These are phyloP conservation scores for Neolamprologus fasciatus DNA, from an alignment of 2,113 vertebrate genomes.

Conservation along the genomic window DNA sequence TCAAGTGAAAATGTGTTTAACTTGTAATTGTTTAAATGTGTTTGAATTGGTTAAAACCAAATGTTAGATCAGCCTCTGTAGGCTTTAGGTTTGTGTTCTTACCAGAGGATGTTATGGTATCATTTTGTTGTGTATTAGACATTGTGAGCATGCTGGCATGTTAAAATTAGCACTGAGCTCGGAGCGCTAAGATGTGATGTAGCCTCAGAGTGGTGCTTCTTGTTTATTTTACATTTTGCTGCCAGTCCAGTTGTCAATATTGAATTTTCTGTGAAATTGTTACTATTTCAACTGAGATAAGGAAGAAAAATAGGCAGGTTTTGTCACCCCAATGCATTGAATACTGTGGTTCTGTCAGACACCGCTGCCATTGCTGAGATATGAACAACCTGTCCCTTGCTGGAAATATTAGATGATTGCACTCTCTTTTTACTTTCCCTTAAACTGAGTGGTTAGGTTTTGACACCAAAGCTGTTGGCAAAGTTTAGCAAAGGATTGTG, in stretches of 20 bases:
- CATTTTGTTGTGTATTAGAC: neutral
- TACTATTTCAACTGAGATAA: neutral
- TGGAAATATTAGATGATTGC: neutral
- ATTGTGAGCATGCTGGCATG: neutral
- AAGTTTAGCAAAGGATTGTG: neutral
- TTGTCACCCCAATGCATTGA: neutral
- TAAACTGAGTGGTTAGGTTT: neutral
- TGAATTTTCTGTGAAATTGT: neutral
- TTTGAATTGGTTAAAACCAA: neutral
- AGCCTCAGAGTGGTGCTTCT: neutral
- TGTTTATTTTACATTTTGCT: neutral
- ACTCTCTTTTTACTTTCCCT: neutral
- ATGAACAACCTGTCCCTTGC: neutral
- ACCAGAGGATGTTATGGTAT: neutral
- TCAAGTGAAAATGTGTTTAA: neutral
- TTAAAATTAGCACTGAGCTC: neutral
- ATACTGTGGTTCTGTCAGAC: neutral
- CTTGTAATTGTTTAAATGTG: neutral
- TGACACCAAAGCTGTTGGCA: neutral
- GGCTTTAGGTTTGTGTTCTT: neutral
- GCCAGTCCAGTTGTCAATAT: neutral
- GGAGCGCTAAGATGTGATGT: neutral
- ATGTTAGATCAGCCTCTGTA: neutral
- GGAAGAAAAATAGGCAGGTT: neutral
- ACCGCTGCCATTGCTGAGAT: neutral